Base-by-base conservation (phyloP, 1,140 invertebrate species). In the Zelostemma sp. region DNA sequence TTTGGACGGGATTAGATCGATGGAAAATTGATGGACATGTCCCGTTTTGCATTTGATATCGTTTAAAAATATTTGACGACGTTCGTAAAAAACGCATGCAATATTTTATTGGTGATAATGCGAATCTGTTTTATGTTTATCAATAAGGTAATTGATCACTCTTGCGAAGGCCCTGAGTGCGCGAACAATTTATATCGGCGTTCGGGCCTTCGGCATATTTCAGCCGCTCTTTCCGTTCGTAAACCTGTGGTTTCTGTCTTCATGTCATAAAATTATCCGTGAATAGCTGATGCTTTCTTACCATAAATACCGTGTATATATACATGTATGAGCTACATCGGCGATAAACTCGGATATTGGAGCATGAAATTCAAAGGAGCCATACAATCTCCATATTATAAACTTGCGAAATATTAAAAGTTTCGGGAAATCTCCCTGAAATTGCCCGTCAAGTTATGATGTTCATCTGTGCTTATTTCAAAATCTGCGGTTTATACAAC, bases 251-350 rank as follows among this genome's bases (percentile, higher is more conserved):
- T 11, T 19, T 19, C 17, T 19, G 43, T 43, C 41, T 2, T 18
- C 43, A 19, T 46, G 17, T 15, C 43, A 19, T 19, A 46, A 46
- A 18, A 46, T 46, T 46, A 46, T 41, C 21, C 8, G 3, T 25
- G 21, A 25, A 25, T n/a, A 1, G 33, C 33, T n/a, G 33, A 35
- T 35, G 33, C 21, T 35, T 35, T 6, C 33, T 35, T n/a, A n/a
- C n/a, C 6, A n/a, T 35, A 35, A 35, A 35, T 35, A 35, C 11
- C 5, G n/a, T 35, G 33, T 6, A 35, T 35, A 35, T 9, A 35
- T 1, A n/a, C 11, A 9, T n/a, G 11, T 35, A 35, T n/a, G 33
- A n/a, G 33, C 11, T 11, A 35, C 11, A 35, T n/a, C 11, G 33
- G 11, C 5, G 6, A 35, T n/a, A n/a, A 35, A 35, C 6, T 35